Conservation (phyloP, 2,113 vertebrate genomes). For the Benitochromis conjunctus region DNA sequence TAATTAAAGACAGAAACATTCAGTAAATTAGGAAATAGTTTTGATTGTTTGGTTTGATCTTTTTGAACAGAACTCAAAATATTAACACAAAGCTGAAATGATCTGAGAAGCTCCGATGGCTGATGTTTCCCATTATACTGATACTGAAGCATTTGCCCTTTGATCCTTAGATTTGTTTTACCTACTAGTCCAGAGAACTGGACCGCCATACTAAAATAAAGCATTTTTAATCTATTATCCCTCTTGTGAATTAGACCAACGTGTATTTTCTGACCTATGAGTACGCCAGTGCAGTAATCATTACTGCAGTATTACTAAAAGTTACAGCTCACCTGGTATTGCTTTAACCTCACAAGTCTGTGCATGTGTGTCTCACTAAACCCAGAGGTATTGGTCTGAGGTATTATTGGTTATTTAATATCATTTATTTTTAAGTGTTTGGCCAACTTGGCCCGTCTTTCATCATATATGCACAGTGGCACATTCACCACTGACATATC, state of each 20-base stretch:
- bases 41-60: background rate
- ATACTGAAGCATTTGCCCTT: background rate
- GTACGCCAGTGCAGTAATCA: background rate
- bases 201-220: accelerated
- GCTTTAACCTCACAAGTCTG: background rate
- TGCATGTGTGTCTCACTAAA: background rate
- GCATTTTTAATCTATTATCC: accelerated
- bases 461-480: background rate
- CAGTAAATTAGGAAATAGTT: background rate
- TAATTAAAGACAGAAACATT: background rate
- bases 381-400: background rate
- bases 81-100: background rate
- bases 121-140: background rate
- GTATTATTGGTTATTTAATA: background rate
- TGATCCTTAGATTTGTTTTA: background rate
- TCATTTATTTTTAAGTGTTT: background rate
- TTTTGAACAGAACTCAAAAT: background rate
- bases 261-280: background rate
- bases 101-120: background rate
- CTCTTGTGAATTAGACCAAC: background rate
- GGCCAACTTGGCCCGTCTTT: accelerated
- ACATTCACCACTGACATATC: background rate
- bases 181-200: background rate
- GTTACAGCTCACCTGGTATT: background rate
- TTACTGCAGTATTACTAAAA: background rate